Conservation (phyloP, 2,888 invertebrate genomes). For the Hyles lineata region DNA sequence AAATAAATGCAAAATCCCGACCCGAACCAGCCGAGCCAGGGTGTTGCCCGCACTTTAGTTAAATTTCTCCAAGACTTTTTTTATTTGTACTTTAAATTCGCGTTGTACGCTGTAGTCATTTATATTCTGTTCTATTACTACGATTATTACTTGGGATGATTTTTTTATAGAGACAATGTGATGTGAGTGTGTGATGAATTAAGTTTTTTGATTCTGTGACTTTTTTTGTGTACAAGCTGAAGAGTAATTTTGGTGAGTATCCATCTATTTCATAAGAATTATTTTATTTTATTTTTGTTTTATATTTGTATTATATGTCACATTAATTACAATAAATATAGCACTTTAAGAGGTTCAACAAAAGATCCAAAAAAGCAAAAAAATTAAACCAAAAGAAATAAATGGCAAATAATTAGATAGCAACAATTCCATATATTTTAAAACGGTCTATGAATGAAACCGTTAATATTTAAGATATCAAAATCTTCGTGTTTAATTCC, state of each 20-base stretch:
- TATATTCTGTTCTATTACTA: slow-evolving; percentile 74
- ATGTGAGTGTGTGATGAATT: slow-evolving; percentile 57
- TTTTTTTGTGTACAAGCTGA: slow-evolving; percentile 24
- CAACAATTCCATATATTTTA: too few species aligned
- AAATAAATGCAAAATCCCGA: slow-evolving; percentile 58
- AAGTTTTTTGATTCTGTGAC: slow-evolving; percentile 25
- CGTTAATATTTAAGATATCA: too few species aligned
- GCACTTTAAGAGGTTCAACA: too few species aligned
- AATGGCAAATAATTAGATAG: too few species aligned
- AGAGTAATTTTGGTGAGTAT: slow-evolving; percentile 27
- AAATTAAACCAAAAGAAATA: too few species aligned
- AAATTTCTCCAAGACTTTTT: slow-evolving; percentile 68
- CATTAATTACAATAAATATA: too few species aligned
- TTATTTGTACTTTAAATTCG: slow-evolving; percentile 72
- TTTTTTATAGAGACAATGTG: slow-evolving; percentile 32
- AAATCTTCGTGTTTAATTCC: too few species aligned
- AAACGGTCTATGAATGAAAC: too few species aligned
- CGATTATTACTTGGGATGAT: slow-evolving; percentile 73
- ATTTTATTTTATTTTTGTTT: background rate
- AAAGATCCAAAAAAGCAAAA: too few species aligned
- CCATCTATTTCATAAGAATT: background rate
- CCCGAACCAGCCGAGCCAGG: slow-evolving; percentile 38
- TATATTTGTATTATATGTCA: background rate
- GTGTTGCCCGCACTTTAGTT: slow-evolving; percentile 52
- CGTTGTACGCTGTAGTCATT: slow-evolving; percentile 69